Evolutionary conservation across 2,888 invertebrate genomes (phyloP).

Genomic region (Drosophila niveifrons): DNA sequence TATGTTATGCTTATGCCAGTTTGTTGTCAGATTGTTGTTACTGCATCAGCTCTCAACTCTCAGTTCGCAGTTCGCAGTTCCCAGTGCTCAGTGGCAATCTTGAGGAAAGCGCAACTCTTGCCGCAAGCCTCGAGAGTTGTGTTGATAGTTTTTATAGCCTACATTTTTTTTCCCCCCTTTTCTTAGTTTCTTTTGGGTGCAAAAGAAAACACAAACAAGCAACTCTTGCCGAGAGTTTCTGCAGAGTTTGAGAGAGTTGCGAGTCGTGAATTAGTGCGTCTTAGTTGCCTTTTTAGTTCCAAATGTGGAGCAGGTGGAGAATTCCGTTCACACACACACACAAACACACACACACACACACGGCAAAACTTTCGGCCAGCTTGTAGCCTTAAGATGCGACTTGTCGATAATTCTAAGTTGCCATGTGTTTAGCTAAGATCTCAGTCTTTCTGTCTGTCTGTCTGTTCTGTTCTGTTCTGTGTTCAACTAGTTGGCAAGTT

Average conservation of each 20-base stretch:
- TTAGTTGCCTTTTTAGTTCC: slow-evolving; percentile 40
- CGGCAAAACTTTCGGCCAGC: slow-evolving; percentile 54
- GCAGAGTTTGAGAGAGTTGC: slow-evolving; percentile 25
- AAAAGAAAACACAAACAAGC: slow-evolving; percentile 35
- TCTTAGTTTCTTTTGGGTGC: slow-evolving; percentile 37
- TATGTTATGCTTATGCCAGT: slow-evolving; percentile 66
- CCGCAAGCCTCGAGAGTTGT: slow-evolving; percentile 64
- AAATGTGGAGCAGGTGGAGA: slow-evolving; percentile 17
- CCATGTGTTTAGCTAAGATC: slow-evolving; percentile 70
- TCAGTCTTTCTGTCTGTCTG: slow-evolving; percentile 8
- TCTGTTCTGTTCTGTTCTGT: too few relatives aligned
- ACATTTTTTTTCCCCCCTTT: slow-evolving; percentile 25
- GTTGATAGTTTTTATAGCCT: slow-evolving; percentile 78
- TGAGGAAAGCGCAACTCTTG: slow-evolving; percentile 52
- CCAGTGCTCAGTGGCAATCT: slow-evolving; percentile 46
- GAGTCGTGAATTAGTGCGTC: slow-evolving; percentile 69
- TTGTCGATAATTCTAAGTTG: slow-evolving; percentile 74
- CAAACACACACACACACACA: not conserved
- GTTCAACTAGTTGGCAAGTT: slow-evolving; percentile 75
- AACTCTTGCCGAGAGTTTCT: slow-evolving; percentile 16
- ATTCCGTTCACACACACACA: too few relatives aligned
- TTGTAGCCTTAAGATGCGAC: slow-evolving; percentile 72
- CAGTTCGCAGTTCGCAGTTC: slow-evolving; percentile 19
- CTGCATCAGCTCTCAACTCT: slow-evolving; percentile 40
- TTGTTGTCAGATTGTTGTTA: slow-evolving; percentile 63